Base-by-base conservation (phyloP, 2,888 invertebrate species). In the Stenichneumon culpator region DNA sequence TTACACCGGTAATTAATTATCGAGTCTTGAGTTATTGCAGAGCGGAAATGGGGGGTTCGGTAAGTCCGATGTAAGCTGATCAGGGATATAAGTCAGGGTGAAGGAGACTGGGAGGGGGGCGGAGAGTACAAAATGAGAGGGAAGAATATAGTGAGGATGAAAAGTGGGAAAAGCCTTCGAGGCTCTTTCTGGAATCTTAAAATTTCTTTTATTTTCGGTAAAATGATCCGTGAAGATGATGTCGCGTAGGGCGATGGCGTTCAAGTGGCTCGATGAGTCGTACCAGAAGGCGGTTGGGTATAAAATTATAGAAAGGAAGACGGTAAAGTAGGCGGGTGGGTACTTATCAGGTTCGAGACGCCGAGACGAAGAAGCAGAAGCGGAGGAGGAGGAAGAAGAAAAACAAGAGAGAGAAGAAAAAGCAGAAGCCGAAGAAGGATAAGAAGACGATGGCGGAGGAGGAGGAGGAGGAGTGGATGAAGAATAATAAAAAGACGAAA, bases 311-410 rank as follows among this genome's bases (percentile, higher is more conserved):
- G 72, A 28, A 50, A 16, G 60, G 65, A 57, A 67, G 36, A 70
- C 44, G 50, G 39, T 32, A 22, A 73, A 73, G 82, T 82, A 67
- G 82, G 79, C 82, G 85, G 78, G 75, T 65, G 79, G 67, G 72
- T 54, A 78, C 85, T 82, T 73, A 73, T 85, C 75, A 67, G 67
- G 72, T 80, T 60, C 60, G 52, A 77, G 52, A 63, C 50, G 6
- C 50, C 57, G 65, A 57, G 69, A 44, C 39, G 67, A 83, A 74
- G 75, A 68, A 63, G 47, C 52, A 77, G 75, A 73, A 83, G 72
- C 39, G 39, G 39, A 16, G 44, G 44, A 44, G 3, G 44, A 44
- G 3, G 44, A 44, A 16, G 44, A 14, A 11, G 44, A 54, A 74
- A 57, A 63, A 83, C 57, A 70, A 79, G 90, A 16, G 11, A 3